A percentile compares a stretch with the other conserved stretches of the same genome.
These are phyloP conservation scores for Villa cingulata DNA, from an alignment of 2,888 invertebrate species.

Conservation along the genomic window DNA sequence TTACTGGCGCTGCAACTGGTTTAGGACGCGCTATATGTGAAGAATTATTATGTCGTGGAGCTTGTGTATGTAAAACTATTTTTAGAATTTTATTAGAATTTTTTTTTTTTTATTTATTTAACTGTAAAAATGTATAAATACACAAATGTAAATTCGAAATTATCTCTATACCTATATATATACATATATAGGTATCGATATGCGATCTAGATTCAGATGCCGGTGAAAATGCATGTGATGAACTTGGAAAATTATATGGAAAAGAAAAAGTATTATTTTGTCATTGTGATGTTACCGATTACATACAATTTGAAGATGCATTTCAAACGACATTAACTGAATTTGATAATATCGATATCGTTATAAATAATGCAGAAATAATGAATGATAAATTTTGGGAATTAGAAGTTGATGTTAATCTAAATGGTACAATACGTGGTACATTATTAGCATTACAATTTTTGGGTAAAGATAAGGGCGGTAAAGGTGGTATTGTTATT, in stretches of 20 bases:
- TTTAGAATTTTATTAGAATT: too few species aligned
- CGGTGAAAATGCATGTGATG: conserved; percentile 53
- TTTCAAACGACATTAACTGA: conserved; percentile 58
- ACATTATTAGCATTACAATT: conserved; percentile 59
- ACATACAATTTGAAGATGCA: conserved; percentile 64
- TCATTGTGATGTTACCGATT: conserved; percentile 64
- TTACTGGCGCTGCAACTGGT: conserved; percentile 61
- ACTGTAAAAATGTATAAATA: too few species aligned
- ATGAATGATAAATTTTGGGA: conserved; percentile 67
- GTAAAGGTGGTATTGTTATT: conserved; percentile 59
- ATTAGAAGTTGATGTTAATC: conserved; percentile 60
- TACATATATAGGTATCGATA: conserved; percentile 56
- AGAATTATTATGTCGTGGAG: conserved; percentile 56
- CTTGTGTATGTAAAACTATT: conserved; percentile 43
- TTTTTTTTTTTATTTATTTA: background rate
- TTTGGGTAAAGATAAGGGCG: conserved; percentile 62
- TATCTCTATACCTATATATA: too few species aligned
- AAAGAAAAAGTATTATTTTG: conserved; percentile 58
- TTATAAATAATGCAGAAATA: conserved; percentile 67
- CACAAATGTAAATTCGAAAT: too few species aligned
- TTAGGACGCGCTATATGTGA: conserved; percentile 59
- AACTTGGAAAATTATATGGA: conserved; percentile 48
- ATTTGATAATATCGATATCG: conserved; percentile 60
- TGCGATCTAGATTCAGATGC: conserved; percentile 60
- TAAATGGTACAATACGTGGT: conserved; percentile 65